phyloP scores from a whole-genome alignment of 2,113 vertebrate genomes.

The Thymallus thymallus region DNA sequence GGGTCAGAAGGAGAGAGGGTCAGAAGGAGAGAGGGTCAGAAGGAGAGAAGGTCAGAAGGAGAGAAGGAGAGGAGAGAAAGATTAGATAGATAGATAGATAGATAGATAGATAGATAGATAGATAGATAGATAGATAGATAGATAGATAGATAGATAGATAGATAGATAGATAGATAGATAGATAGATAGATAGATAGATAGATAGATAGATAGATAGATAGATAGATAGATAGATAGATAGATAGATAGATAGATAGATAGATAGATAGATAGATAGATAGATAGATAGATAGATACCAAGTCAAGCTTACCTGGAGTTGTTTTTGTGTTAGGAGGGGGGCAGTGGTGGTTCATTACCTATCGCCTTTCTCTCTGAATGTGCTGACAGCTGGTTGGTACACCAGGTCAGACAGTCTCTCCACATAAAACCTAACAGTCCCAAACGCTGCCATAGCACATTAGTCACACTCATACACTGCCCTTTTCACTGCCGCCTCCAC shows the following conservation, averaged over 20 bases:
- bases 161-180: too few relatives aligned
- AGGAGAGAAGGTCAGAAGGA: background rate
- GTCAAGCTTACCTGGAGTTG: background rate
- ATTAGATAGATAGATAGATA: too few relatives aligned
- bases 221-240: too few relatives aligned
- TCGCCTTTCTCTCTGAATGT: constrained; percentile 13
- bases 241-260: too few relatives aligned
- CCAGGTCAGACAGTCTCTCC: constrained; percentile 49
- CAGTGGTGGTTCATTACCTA: constrained; percentile 27
- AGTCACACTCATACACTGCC: constrained; percentile 59
- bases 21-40: background rate
- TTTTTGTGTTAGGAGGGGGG: background rate
- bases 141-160: too few relatives aligned
- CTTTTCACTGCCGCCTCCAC: constrained; percentile 56
- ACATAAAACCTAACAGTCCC: constrained; percentile 51
- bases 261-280: too few relatives aligned
- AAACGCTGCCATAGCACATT: constrained; percentile 55
- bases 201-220: too few relatives aligned
- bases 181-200: too few relatives aligned
- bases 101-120: too few relatives aligned
- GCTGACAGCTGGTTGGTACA: constrained; percentile 35
- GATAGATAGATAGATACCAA: too few relatives aligned
- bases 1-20: constrained; percentile 10
- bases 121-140: too few relatives aligned
- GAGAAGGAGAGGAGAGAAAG: background rate